A percentile compares a stretch with the other conserved stretches of the same genome.
Conservation (phyloP, 2,113 vertebrate genomes). For the Hyaena hyaena region DNA sequence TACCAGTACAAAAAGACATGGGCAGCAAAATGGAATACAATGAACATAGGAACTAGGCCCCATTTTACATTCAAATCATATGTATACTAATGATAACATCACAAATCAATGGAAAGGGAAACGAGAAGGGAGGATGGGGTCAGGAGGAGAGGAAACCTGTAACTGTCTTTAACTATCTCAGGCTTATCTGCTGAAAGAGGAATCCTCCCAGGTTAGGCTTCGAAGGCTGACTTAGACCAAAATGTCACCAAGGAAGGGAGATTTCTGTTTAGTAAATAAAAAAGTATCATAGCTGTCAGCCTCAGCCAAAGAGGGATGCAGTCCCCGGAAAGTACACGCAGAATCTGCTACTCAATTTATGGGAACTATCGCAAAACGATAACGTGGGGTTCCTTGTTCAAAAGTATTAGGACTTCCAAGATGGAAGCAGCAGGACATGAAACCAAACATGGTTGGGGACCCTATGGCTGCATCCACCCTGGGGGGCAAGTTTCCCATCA, state of each 20-base stretch:
- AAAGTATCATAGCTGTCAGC: background rate
- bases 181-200: background rate
- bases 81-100: background rate
- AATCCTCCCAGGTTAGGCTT: background rate
- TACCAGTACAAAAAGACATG: background rate
- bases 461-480: rapidly evolving
- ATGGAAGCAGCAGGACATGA: background rate
- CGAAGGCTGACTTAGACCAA: background rate
- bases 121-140: background rate
- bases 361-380: background rate
- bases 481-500: background rate
- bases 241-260: background rate
- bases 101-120: background rate
- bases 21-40: background rate
- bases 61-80: background rate
- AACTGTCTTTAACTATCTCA: background rate
- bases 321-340: background rate
- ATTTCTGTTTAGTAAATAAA: background rate
- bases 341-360: background rate
- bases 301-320: background rate
- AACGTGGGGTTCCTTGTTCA: background rate
- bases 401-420: background rate
- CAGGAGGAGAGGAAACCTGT: background rate
- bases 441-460: background rate
- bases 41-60: background rate